Evolutionary conservation across 2,113 vertebrate species (phyloP), one percentile per base, ranked within the genome.

Genomic region (Oenanthe oenanthe): DNA sequence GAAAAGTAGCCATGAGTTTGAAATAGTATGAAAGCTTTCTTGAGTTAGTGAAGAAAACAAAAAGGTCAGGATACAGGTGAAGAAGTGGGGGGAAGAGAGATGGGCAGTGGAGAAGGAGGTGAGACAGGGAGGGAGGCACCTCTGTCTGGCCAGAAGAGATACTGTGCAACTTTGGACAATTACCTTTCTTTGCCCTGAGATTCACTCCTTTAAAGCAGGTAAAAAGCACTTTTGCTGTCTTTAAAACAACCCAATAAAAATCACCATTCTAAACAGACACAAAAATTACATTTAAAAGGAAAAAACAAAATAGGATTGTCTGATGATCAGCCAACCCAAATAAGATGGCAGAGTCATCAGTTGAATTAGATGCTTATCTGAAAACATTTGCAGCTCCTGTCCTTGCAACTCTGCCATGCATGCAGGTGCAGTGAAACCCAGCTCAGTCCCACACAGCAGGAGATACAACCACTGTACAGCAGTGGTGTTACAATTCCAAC

Each of bases 401-500:
- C 25, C 29, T 67, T 66, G 60, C 1, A 4, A 12, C 5, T 75
- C 38, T 20, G 70, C 15, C 9, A 34, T 0, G 0, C 12, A 65
- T 21, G 47, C 0, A 50, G 22, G 67, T 9, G 5, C 56, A 61
- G 34, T 50, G 36, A 61, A 83, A 92, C 31, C 11, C 50, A 88
- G 32, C 58, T 60, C 40, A 72, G 28, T 34, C 29, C 26, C 62
- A 43, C 68, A 36, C 36, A 86, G 71, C 45, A 91, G 40, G 43
- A 92, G n/a, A 28, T 4, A 65, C 4, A 79, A 60, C 5, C 45
- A n/a, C 3, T 32, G 1, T 16, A 40, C 12, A 22, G 62, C 36
- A 80, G 50, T 42, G 40, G 40, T 42, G 40, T 32, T 48, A 54
- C 12, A 53, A n/a, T 48, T 67, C 63, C 28, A 83, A 79, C 6